A percentile compares a stretch with the other conserved stretches of the same genome.
Conservation (phyloP, 2,888 invertebrate species). For the Drosophila mayaguana region DNA sequence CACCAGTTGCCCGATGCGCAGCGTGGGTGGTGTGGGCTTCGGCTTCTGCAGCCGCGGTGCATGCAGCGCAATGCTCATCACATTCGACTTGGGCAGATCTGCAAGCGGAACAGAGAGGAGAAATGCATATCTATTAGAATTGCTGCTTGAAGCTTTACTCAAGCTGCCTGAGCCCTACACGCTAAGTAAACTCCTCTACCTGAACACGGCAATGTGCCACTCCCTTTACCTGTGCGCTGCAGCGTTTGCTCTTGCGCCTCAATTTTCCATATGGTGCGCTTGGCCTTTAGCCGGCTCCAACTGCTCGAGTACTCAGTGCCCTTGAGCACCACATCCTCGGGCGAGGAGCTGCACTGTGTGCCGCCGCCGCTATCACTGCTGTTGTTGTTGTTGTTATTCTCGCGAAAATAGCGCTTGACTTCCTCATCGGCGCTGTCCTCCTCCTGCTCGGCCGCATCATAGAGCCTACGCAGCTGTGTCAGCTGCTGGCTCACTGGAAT, state of each 20-base stretch:
- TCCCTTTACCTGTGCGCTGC: slow-evolving; percentile 78
- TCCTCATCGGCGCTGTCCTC: slow-evolving; percentile 87
- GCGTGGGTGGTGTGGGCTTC: slow-evolving; percentile 61
- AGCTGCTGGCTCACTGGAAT: slow-evolving; percentile 83
- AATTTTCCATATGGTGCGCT: slow-evolving; percentile 83
- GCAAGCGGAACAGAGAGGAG: slow-evolving; percentile 2
- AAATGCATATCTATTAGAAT: not conserved
- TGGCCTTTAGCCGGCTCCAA: slow-evolving; percentile 87
- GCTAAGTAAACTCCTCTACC: slow-evolving; percentile 70
- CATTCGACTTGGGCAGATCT: slow-evolving; percentile 84
- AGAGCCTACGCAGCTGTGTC: slow-evolving; percentile 82
- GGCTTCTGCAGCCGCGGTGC: slow-evolving; percentile 77
- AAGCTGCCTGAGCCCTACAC: slow-evolving; percentile 48
- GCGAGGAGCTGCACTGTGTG: slow-evolving; percentile 81
- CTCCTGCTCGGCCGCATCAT: slow-evolving; percentile 84
- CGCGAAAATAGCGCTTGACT: slow-evolving; percentile 87
- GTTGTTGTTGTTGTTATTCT: slow-evolving; percentile 58
- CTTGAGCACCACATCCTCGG: slow-evolving; percentile 69
- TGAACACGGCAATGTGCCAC: slow-evolving; percentile 13
- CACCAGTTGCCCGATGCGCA: slow-evolving; percentile 68
- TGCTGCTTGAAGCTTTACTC: not conserved
- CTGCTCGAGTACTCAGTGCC: slow-evolving; percentile 85
- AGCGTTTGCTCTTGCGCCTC: slow-evolving; percentile 73
- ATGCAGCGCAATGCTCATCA: slow-evolving; percentile 84
- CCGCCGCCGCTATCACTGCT: slow-evolving; percentile 82